Evolutionary conservation across 1,140 invertebrate species (phyloP), one percentile per base, ranked within the genome.

Genomic region (Aphaenogaster ashmeadi): DNA sequence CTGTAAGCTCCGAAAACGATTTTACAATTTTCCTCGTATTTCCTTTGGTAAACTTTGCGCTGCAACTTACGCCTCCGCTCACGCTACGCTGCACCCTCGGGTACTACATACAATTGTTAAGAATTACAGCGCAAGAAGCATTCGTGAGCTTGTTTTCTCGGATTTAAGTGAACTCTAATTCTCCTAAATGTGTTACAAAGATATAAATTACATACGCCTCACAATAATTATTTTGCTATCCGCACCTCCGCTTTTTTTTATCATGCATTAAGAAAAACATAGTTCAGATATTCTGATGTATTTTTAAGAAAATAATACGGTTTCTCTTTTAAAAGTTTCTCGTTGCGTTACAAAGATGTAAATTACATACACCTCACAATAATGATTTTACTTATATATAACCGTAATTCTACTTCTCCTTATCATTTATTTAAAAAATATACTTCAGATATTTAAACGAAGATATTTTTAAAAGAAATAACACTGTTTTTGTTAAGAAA

Each of bases 151-250:
- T 71, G 38, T 58, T 81, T 71, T 41, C 66, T 36, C 27, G 1
- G 9, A 71, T 71, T 81, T 71, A 81, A 69, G 38, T 44, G 21
- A 41, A 18, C 18, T 81, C 21, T 81, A 81, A 81, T 71, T 71
- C 21, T 44, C 36, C 5, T 41, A 69, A 69, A 54, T 33, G 52
- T 21, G 2, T 27, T 56, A 41, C 21, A 54, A 41, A 13, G 1
- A 56, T 56, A 33, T 44, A 21, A 27, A 36, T 13, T 69, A 18
- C 36, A 38, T 64, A 38, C 18, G 27, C 13, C 11, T 41, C 18
- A 15, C 33, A 60, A 44, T 38, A 21, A 58, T 78, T 78, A 18
- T 60, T 77, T n/a, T 6, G 47, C 0, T 13, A 3, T n/a, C 15
- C 11, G 54, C 38, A 62, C 44, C 38, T 60, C 15, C 41, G 33